phyloP scores from a whole-genome alignment of 2,113 vertebrate genomes.

The Sander lucioperca region DNA sequence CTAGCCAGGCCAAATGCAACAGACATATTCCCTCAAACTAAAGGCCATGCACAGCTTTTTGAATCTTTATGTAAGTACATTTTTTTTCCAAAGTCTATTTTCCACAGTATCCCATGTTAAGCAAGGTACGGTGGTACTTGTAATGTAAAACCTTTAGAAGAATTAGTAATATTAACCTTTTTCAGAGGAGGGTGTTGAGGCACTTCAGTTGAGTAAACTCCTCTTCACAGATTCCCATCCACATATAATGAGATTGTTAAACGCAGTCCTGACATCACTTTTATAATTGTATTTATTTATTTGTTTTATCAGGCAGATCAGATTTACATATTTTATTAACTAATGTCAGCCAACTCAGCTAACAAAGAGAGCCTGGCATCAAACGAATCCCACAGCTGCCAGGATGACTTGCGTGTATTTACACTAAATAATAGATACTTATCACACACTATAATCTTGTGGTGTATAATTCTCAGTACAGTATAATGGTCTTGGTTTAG shows the following conservation, averaged over 20 bases:
- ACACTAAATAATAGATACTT: conserved; percentile 4
- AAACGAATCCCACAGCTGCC: neutral
- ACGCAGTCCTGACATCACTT: neutral
- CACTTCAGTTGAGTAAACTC: conserved; percentile 19
- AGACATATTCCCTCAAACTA: neutral
- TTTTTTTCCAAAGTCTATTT: neutral
- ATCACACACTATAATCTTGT: neutral
- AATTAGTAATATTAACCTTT: conserved; percentile 1
- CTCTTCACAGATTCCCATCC: conserved; percentile 15
- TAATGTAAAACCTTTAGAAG: neutral
- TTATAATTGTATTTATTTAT: conserved; percentile 2
- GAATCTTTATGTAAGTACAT: neutral
- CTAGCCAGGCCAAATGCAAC: neutral
- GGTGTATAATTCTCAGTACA: conserved; percentile 6
- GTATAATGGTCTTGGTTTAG: conserved; percentile 10
- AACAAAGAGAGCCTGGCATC: neutral
- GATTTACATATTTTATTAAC: conserved; percentile 15
- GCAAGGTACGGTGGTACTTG: neutral
- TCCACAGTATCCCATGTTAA: neutral
- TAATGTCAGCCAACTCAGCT: neutral
- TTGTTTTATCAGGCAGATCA: neutral
- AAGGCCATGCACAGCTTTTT: neutral
- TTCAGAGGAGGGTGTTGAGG: neutral
- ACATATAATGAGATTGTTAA: conserved; percentile 13
- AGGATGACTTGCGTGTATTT: neutral